Evolutionary conservation across 2,888 invertebrate genomes (phyloP), one percentile per base, ranked within the genome.

Genomic region (Entomobrya proxima): DNA sequence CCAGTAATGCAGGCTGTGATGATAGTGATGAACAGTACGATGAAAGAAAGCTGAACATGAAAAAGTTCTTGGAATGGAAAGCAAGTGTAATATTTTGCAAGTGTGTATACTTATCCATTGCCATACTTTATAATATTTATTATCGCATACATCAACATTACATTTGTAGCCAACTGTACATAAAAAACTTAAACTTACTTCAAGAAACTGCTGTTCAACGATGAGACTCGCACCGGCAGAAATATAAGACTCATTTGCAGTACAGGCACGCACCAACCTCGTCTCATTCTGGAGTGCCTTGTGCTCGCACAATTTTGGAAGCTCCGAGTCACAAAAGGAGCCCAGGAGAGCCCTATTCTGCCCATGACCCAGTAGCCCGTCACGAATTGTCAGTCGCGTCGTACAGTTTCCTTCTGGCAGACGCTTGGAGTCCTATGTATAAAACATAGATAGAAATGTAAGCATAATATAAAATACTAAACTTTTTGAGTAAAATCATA

Each of bases 261-360:
- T 94, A 91, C 97, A 97, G 0, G 96, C 96, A 55, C 97, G 93
- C 13, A 96, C 96, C 55, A 94, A 93, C 88, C 96, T 94, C 13
- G 95, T 95, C 0, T 94, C 93, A 91, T 96, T 95, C 67, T 87
- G 87, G 0, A 96, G 93, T 1, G 95, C 94, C 15, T 95, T 95
- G 91, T 97, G 96, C 88, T 96, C 96, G 92, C 97, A 97, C 75
- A 97, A 93, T 90, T 94, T 94, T 3, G 97, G 97, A 64, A 95
- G 94, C 90, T 95, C 95, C 93, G 93, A 92, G 72, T 95, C 95
- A 91, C 95, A 96, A 92, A 94, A 95, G 91, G 94, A 95, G 69
- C 95, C 95, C 89, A 96, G 93, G 3, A 90, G 87, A 37, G 86
- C 88, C 67, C 87, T 88, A 67, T 88, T 87, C 58, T 88, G 76